Conservation (phyloP, 2,888 invertebrate species). For the Blomia tropicalis region DNA sequence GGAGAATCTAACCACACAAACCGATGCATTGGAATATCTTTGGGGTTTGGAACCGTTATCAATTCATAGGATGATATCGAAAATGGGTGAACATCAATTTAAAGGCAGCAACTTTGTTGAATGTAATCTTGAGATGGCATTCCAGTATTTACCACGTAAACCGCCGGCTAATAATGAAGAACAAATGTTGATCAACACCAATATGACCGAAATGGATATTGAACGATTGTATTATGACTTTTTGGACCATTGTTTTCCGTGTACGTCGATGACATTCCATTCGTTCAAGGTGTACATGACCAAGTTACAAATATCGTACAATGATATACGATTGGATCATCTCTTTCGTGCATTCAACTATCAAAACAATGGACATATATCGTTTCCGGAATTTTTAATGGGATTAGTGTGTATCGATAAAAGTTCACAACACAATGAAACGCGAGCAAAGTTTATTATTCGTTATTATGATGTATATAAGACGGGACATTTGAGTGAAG, state of each 20-base stretch:
- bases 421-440: conserved; percentile 46
- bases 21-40: conserved; percentile 14
- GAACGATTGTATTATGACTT: conserved; percentile 17
- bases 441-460: conserved; percentile 52
- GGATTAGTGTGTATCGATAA: conserved; percentile 51
- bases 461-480: conserved; percentile 40
- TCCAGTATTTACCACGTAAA: conserved; percentile 6
- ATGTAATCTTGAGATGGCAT: background rate
- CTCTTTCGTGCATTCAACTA: conserved; percentile 19
- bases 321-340: background rate
- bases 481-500: conserved; percentile 30
- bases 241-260: conserved; percentile 24
- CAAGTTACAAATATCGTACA: conserved; percentile 16
- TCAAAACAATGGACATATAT: background rate
- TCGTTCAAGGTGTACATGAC: conserved; percentile 24
- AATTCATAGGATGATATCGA: too few relatives aligned
- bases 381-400: conserved; percentile 41
- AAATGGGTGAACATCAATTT: background rate
- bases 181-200: background rate
- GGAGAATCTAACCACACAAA: background rate
- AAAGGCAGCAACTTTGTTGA: background rate
- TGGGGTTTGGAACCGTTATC: conserved; percentile 24
- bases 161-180: conserved; percentile 16
- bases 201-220: conserved; percentile 8
- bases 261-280: conserved; percentile 16